These are phyloP conservation scores for Rhynchonycteris naso DNA, from an alignment of 2,797 vertebrate genomes.

Conservation along the genomic window DNA sequence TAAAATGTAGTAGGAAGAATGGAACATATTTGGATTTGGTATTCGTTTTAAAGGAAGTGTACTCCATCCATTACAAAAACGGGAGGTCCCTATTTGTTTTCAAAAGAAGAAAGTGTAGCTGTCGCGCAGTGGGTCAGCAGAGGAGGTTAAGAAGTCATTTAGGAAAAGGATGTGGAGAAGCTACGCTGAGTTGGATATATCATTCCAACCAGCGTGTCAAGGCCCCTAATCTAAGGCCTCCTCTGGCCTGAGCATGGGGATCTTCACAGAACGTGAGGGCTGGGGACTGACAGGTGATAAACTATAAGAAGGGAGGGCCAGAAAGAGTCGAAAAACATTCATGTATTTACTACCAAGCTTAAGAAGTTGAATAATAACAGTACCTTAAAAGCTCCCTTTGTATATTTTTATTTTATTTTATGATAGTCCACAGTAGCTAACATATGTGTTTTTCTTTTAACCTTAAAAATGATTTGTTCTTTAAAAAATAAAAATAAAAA, in stretches of 20 bases:
- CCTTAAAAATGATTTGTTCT: slow-evolving; percentile 33
- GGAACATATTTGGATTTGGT: not conserved
- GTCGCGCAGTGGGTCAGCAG: not conserved
- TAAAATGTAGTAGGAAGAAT: not conserved
- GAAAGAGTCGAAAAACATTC: not conserved
- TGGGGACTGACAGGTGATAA: not conserved
- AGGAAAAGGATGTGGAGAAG: slow-evolving; percentile 17
- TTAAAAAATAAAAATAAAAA: no score
- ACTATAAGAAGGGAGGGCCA: not conserved
- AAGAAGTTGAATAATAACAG: not conserved
- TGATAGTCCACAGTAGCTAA: not conserved
- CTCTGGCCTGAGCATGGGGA: not conserved
- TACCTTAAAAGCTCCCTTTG: not conserved
- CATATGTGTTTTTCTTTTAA: not conserved
- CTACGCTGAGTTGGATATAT: not conserved
- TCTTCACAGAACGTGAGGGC: not conserved
- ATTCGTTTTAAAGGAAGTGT: slow-evolving; percentile 21
- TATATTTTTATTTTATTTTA: slow-evolving; percentile 25
- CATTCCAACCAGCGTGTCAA: not conserved
- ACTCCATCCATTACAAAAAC: not conserved
- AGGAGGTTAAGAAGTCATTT: not conserved
- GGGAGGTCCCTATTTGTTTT: not conserved
- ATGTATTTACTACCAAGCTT: not conserved
- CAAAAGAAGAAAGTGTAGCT: not conserved
- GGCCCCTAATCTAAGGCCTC: not conserved